Conservation (phyloP, 2,797 vertebrate species). For the Coendou prehensilis region DNA sequence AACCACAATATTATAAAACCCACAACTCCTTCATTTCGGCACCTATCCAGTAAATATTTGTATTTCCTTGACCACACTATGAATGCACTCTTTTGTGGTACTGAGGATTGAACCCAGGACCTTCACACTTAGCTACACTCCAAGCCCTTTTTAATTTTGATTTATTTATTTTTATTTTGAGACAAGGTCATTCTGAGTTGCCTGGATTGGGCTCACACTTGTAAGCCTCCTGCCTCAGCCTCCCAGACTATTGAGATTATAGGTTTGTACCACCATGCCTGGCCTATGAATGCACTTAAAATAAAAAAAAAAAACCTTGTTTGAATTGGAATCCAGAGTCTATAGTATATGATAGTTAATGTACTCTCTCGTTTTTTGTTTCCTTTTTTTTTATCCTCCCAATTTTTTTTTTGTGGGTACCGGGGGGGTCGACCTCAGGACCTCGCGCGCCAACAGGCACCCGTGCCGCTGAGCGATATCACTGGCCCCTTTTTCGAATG, state of each 20-base stretch:
- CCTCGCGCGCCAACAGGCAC: no score
- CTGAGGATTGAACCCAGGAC: background rate
- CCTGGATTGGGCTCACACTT: background rate
- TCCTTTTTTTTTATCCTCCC: background rate
- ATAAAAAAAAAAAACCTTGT: conserved; percentile 22
- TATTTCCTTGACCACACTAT: conserved; percentile 33
- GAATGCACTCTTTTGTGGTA: background rate
- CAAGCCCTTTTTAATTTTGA: background rate
- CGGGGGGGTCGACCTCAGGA: no score
- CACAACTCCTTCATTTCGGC: conserved; percentile 23
- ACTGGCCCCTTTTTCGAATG: no score
- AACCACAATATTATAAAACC: background rate
- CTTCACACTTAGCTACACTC: background rate
- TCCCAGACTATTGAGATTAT: background rate
- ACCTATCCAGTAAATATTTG: background rate
- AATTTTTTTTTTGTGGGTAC: background rate
- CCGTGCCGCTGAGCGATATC: no score
- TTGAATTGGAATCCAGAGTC: conserved; percentile 46
- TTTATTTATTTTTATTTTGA: background rate
- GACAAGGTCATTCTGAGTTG: background rate
- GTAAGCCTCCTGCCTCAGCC: background rate
- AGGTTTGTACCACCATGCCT: background rate
- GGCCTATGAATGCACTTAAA: background rate
- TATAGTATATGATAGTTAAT: conserved; percentile 4
- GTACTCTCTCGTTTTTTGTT: background rate